Conservation (phyloP, 1,140 invertebrate genomes). For the Macrostomum lignano region DNA sequence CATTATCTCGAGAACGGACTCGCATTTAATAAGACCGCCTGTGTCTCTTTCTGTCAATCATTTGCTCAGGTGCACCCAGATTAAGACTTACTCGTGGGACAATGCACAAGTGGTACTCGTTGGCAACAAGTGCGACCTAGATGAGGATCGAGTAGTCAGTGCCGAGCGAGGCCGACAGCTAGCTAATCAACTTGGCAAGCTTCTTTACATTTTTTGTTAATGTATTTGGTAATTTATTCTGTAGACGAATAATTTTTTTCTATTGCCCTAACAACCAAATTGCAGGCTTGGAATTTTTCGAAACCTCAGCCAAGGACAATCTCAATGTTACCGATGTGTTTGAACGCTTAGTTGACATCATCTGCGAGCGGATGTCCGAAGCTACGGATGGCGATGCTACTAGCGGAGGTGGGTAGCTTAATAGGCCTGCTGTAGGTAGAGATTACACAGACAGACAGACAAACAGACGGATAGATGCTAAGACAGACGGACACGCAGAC, state of each 20-base stretch:
- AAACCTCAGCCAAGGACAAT: slow-evolving; percentile 9
- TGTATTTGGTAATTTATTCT: too few species aligned
- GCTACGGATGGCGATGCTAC: neutral
- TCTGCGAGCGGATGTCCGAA: slow-evolving; percentile 3
- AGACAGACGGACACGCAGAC: too few species aligned
- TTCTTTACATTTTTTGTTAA: too few species aligned
- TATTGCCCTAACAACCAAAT: too few species aligned
- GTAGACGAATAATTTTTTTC: too few species aligned
- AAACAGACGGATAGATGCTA: too few species aligned
- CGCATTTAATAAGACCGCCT: too few species aligned
- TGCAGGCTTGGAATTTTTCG: slow-evolving; percentile 7
- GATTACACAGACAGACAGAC: too few species aligned
- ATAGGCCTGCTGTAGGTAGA: slow-evolving; percentile 47
- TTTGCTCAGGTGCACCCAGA: slow-evolving; percentile 92
- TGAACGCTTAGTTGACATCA: slow-evolving; percentile 3
- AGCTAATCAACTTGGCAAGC: slow-evolving; percentile 58
- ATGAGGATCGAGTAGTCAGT: slow-evolving; percentile 87
- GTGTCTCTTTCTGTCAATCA: too few species aligned
- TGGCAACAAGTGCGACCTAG: slow-evolving; percentile 98
- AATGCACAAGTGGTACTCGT: slow-evolving; percentile 96
- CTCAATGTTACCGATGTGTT: slow-evolving; percentile 9
- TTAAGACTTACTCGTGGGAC: slow-evolving; percentile 98
- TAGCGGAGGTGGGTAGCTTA: too few species aligned
- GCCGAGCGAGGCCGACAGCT: slow-evolving; percentile 79
- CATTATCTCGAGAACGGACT: too few species aligned